Base-by-base conservation (phyloP, 2,113 vertebrate genomes). In the Corythoichthys intestinalis region DNA sequence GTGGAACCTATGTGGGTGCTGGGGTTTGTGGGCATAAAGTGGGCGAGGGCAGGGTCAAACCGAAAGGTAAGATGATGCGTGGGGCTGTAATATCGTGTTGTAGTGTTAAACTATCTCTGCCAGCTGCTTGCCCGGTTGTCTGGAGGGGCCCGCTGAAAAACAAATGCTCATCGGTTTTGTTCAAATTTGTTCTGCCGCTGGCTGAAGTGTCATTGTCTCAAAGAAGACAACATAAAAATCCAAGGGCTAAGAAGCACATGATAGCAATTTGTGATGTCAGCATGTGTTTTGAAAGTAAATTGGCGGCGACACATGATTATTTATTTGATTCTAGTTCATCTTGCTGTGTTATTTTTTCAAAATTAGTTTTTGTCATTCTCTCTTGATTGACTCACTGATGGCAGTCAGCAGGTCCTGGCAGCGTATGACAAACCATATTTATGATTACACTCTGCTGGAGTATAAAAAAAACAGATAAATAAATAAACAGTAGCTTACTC, bases 291-390 rank as follows among this genome's bases (percentile, higher is more conserved):
- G 20, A 28, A 10, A 10, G 53, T 9, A 56, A n/a, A 54, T 54
- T 56, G 53, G n/a, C 4, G 8, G 20, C 20, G 17, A 50, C 80
- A 73, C 54, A 48, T 37, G 59, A 44, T 54, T 2, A 68, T 50
- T 50, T 50, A 15, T 50, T 50, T 15, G 13, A 50, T 15, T 48
- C 14, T 4, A 50, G 13, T 50, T 50, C 4, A 17, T 50, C 14
- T 4, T 15, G 14, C 48, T 15, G 48, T 50, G 13, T 12, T 50
- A 15, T 50, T 50, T 17, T 15, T 7, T 8, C 6, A 44, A 44
- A 52, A n/a, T n/a, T 8, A 1, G 1, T 53, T 20, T 53, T n/a
- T 53, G 8, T 56, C 7, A 20, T 20, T 56, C 10, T 56, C 9
- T 48, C 63, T 60, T 15, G 37, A 39, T 60, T 8, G 58, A 60